Evolutionary conservation across 2,797 vertebrate genomes (phyloP).

Genomic region (Pelodytes ibericus): DNA sequence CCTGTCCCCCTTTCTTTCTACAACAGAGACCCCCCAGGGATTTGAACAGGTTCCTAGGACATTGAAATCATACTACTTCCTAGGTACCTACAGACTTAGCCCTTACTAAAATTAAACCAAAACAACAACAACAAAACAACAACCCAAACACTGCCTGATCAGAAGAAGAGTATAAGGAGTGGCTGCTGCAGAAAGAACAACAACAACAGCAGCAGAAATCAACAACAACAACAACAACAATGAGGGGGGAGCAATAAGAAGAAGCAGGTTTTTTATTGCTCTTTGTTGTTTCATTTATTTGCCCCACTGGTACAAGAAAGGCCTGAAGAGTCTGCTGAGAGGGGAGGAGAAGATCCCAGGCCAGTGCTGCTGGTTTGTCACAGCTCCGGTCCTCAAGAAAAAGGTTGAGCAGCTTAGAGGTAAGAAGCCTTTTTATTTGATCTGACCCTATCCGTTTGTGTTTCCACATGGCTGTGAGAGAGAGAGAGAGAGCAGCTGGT

Average conservation of each 20-base stretch:
- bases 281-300: slow-evolving; percentile 50
- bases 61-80: background rate
- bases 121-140: slow-evolving; percentile 26
- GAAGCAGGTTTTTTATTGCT: slow-evolving; percentile 41
- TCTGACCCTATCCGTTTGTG: background rate
- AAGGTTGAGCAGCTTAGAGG: slow-evolving; percentile 34
- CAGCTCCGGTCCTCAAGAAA: background rate
- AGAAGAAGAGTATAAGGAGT: slow-evolving; percentile 37
- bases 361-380: slow-evolving; percentile 6
- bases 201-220: too few relatives aligned
- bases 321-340: slow-evolving; percentile 28
- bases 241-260: slow-evolving; percentile 44
- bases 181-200: slow-evolving; percentile 54
- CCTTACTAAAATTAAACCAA: background rate
- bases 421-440: background rate
- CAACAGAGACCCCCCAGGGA: slow-evolving; percentile 50
- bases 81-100: slow-evolving; percentile 63
- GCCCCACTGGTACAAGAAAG: slow-evolving; percentile 30
- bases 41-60: slow-evolving; percentile 24
- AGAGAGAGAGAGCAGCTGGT: slow-evolving; percentile 34
- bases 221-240: slow-evolving; percentile 50
- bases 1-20: slow-evolving; percentile 60
- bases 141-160: slow-evolving; percentile 58
- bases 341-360: background rate
- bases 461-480: slow-evolving; percentile 21